Evolutionary conservation across 2,113 vertebrate genomes (phyloP).

Genomic region (Euleptes europaea): DNA sequence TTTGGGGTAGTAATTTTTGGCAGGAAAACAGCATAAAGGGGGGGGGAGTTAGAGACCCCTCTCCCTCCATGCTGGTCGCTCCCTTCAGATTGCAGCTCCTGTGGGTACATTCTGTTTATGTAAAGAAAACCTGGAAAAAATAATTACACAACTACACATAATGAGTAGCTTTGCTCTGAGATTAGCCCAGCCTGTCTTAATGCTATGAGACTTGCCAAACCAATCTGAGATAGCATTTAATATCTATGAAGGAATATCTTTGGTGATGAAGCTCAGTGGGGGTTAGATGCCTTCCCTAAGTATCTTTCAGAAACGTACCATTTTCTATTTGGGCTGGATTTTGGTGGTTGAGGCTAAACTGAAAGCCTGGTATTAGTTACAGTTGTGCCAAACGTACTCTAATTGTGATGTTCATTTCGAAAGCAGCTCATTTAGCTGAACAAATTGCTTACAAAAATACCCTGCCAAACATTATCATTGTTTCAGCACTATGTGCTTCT

Average conservation of each 20-base stretch:
- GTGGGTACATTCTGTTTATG: no score
- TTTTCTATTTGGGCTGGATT: neutral
- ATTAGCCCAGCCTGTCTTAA: neutral
- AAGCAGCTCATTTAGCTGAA: neutral
- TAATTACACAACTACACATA: no score
- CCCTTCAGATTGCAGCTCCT: no score
- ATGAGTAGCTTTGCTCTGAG: neutral
- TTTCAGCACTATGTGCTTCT: neutral
- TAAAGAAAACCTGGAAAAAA: no score
- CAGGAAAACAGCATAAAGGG: no score
- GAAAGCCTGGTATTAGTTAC: neutral
- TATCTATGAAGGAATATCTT: neutral
- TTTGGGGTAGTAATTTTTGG: no score
- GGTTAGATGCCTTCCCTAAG: neutral
- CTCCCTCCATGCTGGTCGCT: no score
- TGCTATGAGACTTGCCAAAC: neutral
- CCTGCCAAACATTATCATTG: neutral
- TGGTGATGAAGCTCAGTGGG: neutral
- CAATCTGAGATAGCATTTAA: neutral
- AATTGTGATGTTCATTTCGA: neutral
- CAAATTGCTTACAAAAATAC: neutral
- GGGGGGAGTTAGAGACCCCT: no score
- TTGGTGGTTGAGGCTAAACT: neutral
- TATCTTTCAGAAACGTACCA: neutral
- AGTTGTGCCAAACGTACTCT: neutral